Conservation (phyloP, 2,888 invertebrate genomes). For the Apamea crenata region DNA sequence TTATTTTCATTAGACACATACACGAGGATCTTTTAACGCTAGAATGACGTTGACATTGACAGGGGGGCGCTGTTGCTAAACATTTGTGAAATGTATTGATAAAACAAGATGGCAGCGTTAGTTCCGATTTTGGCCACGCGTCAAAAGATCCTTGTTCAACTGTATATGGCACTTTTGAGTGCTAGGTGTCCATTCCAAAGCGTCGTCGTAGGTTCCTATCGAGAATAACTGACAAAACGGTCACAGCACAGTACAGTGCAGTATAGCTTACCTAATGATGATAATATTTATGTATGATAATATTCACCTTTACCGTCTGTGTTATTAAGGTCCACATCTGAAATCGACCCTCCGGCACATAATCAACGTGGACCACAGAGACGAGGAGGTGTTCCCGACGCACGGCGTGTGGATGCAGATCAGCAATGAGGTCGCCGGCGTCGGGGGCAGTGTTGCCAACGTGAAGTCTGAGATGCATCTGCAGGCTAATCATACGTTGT, state of each 20-base stretch:
- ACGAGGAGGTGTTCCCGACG: conserved; percentile 47
- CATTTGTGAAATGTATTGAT: too few species aligned
- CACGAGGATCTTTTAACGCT: too few species aligned
- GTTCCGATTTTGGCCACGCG: too few species aligned
- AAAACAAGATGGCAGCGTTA: too few species aligned
- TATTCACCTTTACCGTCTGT: background rate
- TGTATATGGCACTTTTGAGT: too few species aligned
- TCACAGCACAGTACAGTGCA: background rate
- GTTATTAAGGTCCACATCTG: conserved; percentile 93
- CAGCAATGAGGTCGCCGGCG: conserved; percentile 91
- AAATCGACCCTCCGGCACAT: conserved; percentile 48
- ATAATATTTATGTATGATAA: background rate
- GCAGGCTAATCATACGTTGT: conserved; percentile 78
- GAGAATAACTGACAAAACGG: too few species aligned
- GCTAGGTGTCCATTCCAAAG: too few species aligned
- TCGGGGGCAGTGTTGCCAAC: conserved; percentile 98
- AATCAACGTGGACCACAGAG: conserved; percentile 44
- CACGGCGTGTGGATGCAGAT: conserved; percentile 38
- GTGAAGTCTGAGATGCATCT: conserved; percentile 93
- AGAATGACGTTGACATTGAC: too few species aligned
- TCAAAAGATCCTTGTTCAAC: too few species aligned
- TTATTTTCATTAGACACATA: too few species aligned
- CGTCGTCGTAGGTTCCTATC: too few species aligned
- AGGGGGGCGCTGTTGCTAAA: too few species aligned
- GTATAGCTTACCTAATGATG: background rate